Conservation (phyloP, 2,888 invertebrate species). For the Chorisops tibialis region DNA sequence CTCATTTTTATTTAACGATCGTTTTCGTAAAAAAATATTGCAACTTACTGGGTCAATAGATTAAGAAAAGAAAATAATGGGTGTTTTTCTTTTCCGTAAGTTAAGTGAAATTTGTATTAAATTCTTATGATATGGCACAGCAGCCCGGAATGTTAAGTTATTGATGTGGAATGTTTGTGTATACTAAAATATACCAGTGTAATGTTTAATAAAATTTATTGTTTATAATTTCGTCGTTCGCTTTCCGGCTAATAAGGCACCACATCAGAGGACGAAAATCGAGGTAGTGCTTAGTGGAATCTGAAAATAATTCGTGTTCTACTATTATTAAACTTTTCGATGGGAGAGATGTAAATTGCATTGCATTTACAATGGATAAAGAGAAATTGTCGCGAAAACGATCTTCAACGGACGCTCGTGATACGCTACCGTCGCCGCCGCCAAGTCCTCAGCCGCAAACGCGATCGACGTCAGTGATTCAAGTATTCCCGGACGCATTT, state of each 20-base stretch:
- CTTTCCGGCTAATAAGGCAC: background rate
- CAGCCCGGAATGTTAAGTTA: no score
- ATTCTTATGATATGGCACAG: no score
- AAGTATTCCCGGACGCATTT: slow-evolving; percentile 37
- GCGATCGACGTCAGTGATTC: slow-evolving; percentile 37
- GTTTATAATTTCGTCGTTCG: no score
- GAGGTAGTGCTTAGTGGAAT: background rate
- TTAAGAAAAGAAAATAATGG: no score
- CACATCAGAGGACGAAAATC: background rate
- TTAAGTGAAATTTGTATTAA: no score
- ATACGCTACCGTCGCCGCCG: slow-evolving; percentile 31
- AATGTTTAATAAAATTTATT: no score
- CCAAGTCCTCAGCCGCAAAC: slow-evolving; percentile 21
- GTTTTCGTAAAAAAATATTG: background rate
- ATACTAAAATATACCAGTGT: no score
- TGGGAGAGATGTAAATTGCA: background rate
- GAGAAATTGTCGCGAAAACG: slow-evolving; percentile 31
- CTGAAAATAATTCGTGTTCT: background rate
- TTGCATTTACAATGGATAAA: slow-evolving; percentile 29
- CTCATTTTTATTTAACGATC: background rate
- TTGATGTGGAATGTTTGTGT: no score
- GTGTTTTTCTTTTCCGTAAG: no score
- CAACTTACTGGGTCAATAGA: background rate
- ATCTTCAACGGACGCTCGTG: slow-evolving; percentile 30
- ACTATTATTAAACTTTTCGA: background rate